Base-by-base conservation (phyloP, 2,113 vertebrate species). In the Podiceps cristatus region DNA sequence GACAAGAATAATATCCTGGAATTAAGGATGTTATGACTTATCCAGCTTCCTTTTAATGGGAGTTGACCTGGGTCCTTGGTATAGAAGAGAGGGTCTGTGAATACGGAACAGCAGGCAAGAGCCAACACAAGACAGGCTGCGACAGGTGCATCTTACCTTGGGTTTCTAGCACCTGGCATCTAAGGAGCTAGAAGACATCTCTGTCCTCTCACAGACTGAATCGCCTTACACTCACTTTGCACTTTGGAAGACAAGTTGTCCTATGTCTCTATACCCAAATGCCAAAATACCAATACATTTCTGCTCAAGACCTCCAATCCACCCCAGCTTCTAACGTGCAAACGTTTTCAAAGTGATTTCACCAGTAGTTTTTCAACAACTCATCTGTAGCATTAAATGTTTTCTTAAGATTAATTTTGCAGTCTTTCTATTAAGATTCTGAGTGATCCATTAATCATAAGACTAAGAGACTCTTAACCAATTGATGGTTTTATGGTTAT, bases 401-500 rank as follows among this genome's bases (percentile, higher is more conserved):
- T 81, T 47, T 64, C 45, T 93, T 83, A 96, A 63, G 91, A 96
- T 92, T 90, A 97, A 91, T 96, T 95, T 95, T 72, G 29, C 86
- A 69, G 52, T 74, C 33, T 96, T 96, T 50, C 77, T 12, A 44
- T 95, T 98, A 97, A 96, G 77, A 95, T 95, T 96, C 90, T 94
- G 88, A 98, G 52, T 59, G 72, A 98, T 90, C 47, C 96, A 96
- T 97, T 97, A 96, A 96, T 97, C 95, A 80, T 60, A 97, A 91
- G 59, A 96, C 74, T 94, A 96, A 94, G 42, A 93, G 95, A 92
- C 89, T 95, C 69, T 81, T 85, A 97, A 94, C 63, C 73, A 96
- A 73, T 81, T 96, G 92, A 95, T 86, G 75, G 33, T 69, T 96
- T 97, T 96, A 97, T 71, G 62, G 69, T 55, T 96, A 92, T 50